Base-by-base conservation (phyloP, 2,888 invertebrate species). In the Hecatera dysodea region DNA sequence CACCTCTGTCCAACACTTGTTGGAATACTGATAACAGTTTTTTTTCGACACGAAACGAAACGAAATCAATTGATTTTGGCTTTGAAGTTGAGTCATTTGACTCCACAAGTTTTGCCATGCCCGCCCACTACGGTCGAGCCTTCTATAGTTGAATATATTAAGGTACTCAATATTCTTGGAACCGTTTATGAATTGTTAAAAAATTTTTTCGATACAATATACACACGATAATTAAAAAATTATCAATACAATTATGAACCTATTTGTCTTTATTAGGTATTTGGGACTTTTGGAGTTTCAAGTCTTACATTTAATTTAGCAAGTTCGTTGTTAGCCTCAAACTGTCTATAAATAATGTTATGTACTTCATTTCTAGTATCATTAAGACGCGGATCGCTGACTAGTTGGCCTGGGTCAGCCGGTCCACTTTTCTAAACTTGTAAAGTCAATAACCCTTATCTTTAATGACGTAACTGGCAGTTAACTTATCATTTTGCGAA, bases 381-480 rank as follows among this genome's bases (percentile, higher is more conserved):
- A 48, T 7, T 24, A 55, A 76, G 24, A 69, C 27, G 50, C 6
- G 12, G 7, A 29, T 22, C 3, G 44, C 17, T 24, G 24, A 57
- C 57, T 11, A 59, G 24, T 46, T 33, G 19, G 19, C 73, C 46
- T 78, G 4, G 72, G 39, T 55, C 53, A 53, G 60, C 53, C 52
- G 36, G 42, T 64, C 3, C 36, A 19, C 15, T 64, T 44, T 60
- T 60, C 64, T 72, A 33, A 59, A 63, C 74, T 33, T 75, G 59
- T 29, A 19, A 62, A 48, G 64, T 73, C 57, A 79, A 52, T 73
- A 56, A 74, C 52, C 53, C 52, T 55, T 60, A 80, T 56, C 48
- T 44, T 7, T 24, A 19, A 19, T 60, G 53, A 65, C 50, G 59
- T 44, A 46, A n/a, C n/a, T 11, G 0, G 15, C 11, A 46, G 55